Evolutionary conservation across 2,797 vertebrate species (phyloP).

Genomic region (Myotis pilosus): DNA sequence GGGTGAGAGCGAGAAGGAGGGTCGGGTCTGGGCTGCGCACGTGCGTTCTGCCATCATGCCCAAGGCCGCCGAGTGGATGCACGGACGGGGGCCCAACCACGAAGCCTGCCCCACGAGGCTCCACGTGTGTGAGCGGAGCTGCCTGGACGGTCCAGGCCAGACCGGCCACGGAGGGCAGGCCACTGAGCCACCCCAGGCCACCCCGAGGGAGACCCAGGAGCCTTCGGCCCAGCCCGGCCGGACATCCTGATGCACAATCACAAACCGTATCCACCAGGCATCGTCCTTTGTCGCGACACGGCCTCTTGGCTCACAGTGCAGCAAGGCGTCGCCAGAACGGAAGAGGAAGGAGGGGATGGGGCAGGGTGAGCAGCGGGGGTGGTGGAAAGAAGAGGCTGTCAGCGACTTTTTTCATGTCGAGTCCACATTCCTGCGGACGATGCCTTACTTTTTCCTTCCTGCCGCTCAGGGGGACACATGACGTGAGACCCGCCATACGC

Average conservation of each 20-base stretch:
- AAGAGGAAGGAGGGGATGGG: not conserved
- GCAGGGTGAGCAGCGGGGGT: too few species aligned
- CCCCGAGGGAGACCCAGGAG: not conserved
- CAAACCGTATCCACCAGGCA: rapidly evolving
- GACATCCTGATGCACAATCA: not conserved
- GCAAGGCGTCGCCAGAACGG: too few species aligned
- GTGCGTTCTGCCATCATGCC: too few species aligned
- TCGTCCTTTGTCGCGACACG: too few species aligned
- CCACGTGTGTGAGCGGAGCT: not conserved
- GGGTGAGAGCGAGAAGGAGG: not conserved
- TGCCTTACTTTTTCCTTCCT: not conserved
- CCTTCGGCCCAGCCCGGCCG: too few species aligned
- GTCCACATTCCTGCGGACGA: not conserved
- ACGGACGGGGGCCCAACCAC: not conserved
- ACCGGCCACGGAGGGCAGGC: not conserved
- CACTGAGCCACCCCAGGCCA: not conserved
- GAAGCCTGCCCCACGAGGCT: too few species aligned
- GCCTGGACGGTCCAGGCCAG: not conserved
- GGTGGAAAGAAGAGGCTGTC: rapidly evolving
- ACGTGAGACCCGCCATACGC: rapidly evolving
- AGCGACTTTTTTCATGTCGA: not conserved
- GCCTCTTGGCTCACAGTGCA: not conserved
- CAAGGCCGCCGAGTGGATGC: not conserved
- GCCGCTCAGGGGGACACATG: not conserved
- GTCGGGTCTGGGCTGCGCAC: rapidly evolving